phyloP scores from a whole-genome alignment of 2,797 vertebrate genomes.

The Malacoctenus gilli region DNA sequence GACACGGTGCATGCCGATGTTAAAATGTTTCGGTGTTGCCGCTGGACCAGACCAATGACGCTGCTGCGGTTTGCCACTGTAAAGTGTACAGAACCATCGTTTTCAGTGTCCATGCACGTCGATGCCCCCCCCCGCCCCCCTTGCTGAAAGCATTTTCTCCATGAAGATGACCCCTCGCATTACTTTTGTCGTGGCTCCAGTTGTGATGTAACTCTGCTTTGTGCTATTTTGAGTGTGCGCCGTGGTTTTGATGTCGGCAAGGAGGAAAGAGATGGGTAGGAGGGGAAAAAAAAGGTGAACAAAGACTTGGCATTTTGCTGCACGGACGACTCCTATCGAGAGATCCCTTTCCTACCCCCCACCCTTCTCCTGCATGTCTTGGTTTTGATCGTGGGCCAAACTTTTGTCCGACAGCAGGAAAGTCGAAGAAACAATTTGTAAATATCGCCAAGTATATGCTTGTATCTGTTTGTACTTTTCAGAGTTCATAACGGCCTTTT shows the following conservation, averaged over 20 bases:
- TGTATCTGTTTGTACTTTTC: too few species aligned
- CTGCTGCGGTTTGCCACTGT: constrained; percentile 15
- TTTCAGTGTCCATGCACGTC: constrained; percentile 14
- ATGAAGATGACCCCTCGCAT: constrained; percentile 7
- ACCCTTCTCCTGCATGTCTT: background rate
- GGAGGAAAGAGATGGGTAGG: background rate
- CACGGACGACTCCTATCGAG: constrained; percentile 5
- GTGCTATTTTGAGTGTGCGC: constrained; percentile 1
- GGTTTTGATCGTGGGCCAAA: background rate
- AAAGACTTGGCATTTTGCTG: constrained; percentile 9
- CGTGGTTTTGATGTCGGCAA: constrained; percentile 29
- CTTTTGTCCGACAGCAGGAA: background rate
- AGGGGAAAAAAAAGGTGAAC: background rate
- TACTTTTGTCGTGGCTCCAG: background rate
- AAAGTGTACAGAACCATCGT: constrained; percentile 6
- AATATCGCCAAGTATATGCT: too few species aligned
- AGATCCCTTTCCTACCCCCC: constrained; percentile 12
- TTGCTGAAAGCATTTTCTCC: constrained; percentile 12
- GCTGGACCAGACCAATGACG: constrained; percentile 15
- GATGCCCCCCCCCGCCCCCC: too few species aligned
- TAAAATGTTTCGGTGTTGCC: constrained; percentile 28
- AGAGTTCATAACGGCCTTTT: too few species aligned
- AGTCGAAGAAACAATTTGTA: background rate
- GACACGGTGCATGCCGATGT: constrained; percentile 1
- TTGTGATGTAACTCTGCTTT: constrained; percentile 17